phyloP scores from a whole-genome alignment of 2,797 vertebrate genomes.

The Argyrosomus regius region DNA sequence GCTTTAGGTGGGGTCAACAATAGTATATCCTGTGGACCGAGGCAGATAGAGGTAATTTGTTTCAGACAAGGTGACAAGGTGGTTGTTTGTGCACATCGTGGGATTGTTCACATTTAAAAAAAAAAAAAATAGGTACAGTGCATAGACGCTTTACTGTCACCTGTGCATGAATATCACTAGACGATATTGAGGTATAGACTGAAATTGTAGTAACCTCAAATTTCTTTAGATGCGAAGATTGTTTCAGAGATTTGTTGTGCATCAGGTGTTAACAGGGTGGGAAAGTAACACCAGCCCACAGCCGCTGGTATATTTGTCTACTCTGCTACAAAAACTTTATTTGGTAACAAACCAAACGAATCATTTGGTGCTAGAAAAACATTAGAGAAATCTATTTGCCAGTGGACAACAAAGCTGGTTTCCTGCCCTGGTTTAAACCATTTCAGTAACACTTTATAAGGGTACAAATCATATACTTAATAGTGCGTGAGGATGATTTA shows the following conservation, averaged over 20 bases:
- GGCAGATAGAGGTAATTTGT: constrained; percentile 7
- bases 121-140: constrained; percentile 36
- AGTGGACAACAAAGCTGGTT: constrained; percentile 21
- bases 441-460: neutral
- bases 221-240: constrained; percentile 55
- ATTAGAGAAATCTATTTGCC: constrained; percentile 14
- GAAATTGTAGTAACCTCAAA: constrained; percentile 38
- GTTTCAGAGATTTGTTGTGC: constrained; percentile 17
- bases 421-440: constrained; percentile 17
- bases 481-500: no score
- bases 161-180: constrained; percentile 58
- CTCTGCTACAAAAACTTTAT: constrained; percentile 27
- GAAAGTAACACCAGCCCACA: constrained; percentile 23
- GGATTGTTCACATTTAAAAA: constrained; percentile 52
- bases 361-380: constrained; percentile 51
- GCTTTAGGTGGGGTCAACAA: constrained; percentile 54
- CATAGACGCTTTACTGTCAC: constrained; percentile 61
- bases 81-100: constrained; percentile 40
- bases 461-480: no score
- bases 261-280: constrained; percentile 32
- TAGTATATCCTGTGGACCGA: constrained; percentile 38
- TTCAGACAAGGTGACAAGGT: constrained; percentile 7
- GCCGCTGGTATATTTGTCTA: constrained; percentile 14
- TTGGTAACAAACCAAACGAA: constrained; percentile 9
- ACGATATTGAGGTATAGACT: constrained; percentile 38